Conservation (phyloP, 1,140 invertebrate species). For the Melitaea cinxia region DNA sequence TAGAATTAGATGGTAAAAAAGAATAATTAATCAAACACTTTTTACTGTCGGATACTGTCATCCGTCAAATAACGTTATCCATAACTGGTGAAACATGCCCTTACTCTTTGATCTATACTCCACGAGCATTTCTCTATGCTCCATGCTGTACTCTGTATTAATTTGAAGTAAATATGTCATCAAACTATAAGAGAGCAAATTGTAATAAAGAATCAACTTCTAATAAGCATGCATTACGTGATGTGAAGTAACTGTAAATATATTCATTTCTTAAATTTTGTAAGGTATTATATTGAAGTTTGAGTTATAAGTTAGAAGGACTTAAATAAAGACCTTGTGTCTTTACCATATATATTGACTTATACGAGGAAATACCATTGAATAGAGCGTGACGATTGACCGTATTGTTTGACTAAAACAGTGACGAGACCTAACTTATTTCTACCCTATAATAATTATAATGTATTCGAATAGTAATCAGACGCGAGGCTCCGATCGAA, state of each 20-base stretch:
- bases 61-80: no score
- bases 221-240: no score
- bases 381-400: constrained; percentile 44
- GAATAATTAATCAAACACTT: no score
- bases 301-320: constrained; percentile 2
- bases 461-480: constrained; percentile 39
- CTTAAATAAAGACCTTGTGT: neutral
- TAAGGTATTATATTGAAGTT: constrained; percentile 1
- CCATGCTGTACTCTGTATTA: no score
- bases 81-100: no score
- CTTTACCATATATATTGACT: constrained; percentile 17
- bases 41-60: no score
- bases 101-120: no score
- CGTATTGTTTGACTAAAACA: constrained; percentile 37
- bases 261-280: neutral
- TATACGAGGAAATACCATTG: constrained; percentile 25
- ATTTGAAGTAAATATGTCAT: no score
- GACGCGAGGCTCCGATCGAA: constrained; percentile 40
- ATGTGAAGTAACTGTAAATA: neutral
- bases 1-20: no score
- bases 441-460: constrained; percentile 32
- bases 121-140: no score
- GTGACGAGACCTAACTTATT: constrained; percentile 30
- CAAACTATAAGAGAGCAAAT: no score
- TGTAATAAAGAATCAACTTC: no score